Conservation (phyloP, 2,797 vertebrate genomes). For the Xiphophorus birchmanni region DNA sequence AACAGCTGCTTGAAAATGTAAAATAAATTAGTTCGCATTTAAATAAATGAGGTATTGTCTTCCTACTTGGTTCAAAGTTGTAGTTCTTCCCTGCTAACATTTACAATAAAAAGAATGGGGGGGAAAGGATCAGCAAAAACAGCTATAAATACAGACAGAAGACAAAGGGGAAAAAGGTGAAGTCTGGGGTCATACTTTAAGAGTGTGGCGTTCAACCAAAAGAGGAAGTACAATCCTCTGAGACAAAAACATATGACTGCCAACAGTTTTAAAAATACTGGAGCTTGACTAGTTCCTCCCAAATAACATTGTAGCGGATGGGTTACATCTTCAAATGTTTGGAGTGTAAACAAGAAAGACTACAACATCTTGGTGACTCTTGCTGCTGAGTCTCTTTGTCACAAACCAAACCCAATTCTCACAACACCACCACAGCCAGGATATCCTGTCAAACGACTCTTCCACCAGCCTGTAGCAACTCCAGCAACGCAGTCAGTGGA, state of each 20-base stretch:
- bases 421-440: conserved; percentile 70
- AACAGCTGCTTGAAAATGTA: background rate
- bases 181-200: conserved; percentile 36
- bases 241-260: background rate
- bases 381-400: conserved; percentile 24
- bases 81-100: conserved; percentile 7
- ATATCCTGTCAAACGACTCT: conserved; percentile 80
- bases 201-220: conserved; percentile 40
- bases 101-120: conserved; percentile 1
- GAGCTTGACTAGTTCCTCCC: background rate
- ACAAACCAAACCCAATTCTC: conserved; percentile 35
- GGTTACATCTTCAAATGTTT: background rate
- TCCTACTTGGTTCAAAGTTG: background rate
- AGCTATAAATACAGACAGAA: conserved; percentile 36
- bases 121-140: background rate
- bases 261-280: conserved; percentile 4
- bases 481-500: conserved; percentile 31
- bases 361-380: background rate
- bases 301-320: background rate
- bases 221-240: conserved; percentile 37
- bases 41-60: background rate
- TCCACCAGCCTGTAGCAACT: conserved; percentile 32
- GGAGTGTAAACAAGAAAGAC: background rate
- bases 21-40: background rate
- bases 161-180: conserved; percentile 44